Percentiles rank a stretch among this genome's conserved stretches.
Evolutionary conservation across 2,888 invertebrate genomes (phyloP).

Genomic region (Hirtodrosophila duncani): DNA sequence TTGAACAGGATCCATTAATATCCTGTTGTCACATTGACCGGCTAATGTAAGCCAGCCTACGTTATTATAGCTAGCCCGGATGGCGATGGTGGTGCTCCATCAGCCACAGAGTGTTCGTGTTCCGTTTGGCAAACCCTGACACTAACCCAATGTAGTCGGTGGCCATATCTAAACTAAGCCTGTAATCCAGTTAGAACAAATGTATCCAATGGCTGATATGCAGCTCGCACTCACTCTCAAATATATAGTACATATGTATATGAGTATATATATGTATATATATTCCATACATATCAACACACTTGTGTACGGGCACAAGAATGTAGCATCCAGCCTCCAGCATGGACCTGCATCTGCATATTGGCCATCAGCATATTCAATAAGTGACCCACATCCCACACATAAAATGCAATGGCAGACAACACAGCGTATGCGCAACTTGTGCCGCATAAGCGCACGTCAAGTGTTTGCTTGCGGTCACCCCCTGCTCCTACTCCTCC

Average conservation of each 20-base stretch:
- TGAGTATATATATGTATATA: constrained; percentile 37
- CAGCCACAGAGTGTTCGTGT: no score
- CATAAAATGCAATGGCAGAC: no score
- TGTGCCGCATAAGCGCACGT: constrained; percentile 51
- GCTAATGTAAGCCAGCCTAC: no score
- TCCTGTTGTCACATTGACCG: constrained; percentile 23
- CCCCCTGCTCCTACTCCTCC: background rate
- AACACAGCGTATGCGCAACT: constrained; percentile 55
- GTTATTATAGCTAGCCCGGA: no score
- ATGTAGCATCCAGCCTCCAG: background rate
- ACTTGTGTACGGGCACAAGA: background rate
- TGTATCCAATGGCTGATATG: constrained; percentile 35
- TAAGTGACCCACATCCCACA: constrained; percentile 48
- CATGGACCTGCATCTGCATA: constrained; percentile 35
- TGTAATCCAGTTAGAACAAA: constrained; percentile 43
- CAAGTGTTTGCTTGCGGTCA: constrained; percentile 46
- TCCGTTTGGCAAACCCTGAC: constrained; percentile 13
- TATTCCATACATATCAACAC: constrained; percentile 45
- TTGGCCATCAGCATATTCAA: constrained; percentile 53
- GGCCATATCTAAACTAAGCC: constrained; percentile 26
- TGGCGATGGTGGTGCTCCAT: no score
- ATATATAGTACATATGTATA: constrained; percentile 2
- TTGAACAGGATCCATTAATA: constrained; percentile 1
- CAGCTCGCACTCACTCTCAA: constrained; percentile 12
- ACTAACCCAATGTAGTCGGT: background rate